A percentile compares a stretch with the other conserved stretches of the same genome.
These are phyloP conservation scores for Cairina moschata DNA, from an alignment of 2,113 vertebrate species.

Conservation along the genomic window DNA sequence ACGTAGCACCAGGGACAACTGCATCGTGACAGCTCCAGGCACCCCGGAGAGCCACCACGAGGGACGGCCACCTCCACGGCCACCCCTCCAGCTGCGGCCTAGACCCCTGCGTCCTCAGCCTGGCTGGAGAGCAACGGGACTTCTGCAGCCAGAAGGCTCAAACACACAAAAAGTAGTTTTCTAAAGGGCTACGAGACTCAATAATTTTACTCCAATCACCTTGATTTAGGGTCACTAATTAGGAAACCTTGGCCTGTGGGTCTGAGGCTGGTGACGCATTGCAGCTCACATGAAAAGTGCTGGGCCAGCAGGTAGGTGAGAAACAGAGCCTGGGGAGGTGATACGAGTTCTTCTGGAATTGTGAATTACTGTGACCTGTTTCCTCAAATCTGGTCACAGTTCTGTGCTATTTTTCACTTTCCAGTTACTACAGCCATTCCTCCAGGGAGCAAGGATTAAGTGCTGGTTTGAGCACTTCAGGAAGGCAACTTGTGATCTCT, in stretches of 20 bases:
- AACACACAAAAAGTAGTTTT: fast-evolving
- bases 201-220: not conserved
- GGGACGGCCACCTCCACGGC: not conserved
- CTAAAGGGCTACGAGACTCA: not conserved
- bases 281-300: not conserved
- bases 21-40: not conserved
- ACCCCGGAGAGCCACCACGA: fast-evolving
- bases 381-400: not conserved
- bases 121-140: fast-evolving
- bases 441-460: not conserved
- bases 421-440: not conserved
- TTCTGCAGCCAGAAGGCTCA: not conserved
- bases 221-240: not conserved
- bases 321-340: not conserved
- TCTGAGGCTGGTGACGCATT: not conserved
- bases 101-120: fast-evolving
- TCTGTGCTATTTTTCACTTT: not conserved
- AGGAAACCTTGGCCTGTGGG: not conserved
- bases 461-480: not conserved
- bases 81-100: not conserved
- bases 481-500: not conserved
- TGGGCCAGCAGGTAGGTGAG: not conserved
- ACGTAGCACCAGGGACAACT: not conserved
- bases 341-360: not conserved
- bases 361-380: not conserved